Evolutionary conservation across 2,888 invertebrate species (phyloP).

Genomic region (Calliopum simillimum): DNA sequence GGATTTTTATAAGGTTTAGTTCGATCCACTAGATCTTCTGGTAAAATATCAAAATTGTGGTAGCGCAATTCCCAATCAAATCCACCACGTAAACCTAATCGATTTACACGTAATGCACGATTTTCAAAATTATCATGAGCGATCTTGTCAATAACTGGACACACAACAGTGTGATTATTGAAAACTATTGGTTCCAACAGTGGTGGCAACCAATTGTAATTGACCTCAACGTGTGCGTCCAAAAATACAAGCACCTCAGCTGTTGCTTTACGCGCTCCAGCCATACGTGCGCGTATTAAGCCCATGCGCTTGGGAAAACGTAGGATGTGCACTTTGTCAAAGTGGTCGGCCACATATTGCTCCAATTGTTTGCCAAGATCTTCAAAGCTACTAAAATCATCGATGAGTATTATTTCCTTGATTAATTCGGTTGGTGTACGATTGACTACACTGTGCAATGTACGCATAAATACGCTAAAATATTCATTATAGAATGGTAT

Average conservation of each 20-base stretch:
- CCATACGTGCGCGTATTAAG: slow-evolving; percentile 86
- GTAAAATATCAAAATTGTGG: slow-evolving; percentile 76
- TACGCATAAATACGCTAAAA: slow-evolving; percentile 85
- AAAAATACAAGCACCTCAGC: slow-evolving; percentile 88
- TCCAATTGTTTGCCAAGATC: slow-evolving; percentile 80
- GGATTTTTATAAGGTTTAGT: slow-evolving; percentile 77
- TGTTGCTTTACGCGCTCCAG: slow-evolving; percentile 82
- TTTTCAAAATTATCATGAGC: slow-evolving; percentile 92
- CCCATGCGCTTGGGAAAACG: slow-evolving; percentile 82
- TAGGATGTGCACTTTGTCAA: slow-evolving; percentile 82
- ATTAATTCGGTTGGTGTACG: slow-evolving; percentile 85
- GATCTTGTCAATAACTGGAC: slow-evolving; percentile 97
- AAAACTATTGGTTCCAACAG: slow-evolving; percentile 89
- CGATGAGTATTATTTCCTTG: slow-evolving; percentile 91
- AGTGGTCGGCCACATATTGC: slow-evolving; percentile 76
- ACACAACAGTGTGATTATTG: slow-evolving; percentile 88
- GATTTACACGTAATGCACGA: slow-evolving; percentile 69
- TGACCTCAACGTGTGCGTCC: slow-evolving; percentile 93
- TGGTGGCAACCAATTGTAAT: slow-evolving; percentile 93
- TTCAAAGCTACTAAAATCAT: slow-evolving; percentile 86
- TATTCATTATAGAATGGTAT: slow-evolving; percentile 97
- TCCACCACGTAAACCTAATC: slow-evolving; percentile 87
- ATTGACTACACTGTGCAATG: slow-evolving; percentile 83
- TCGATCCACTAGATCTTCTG: slow-evolving; percentile 60
- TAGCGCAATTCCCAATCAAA: slow-evolving; percentile 99